Conservation (phyloP, 2,888 invertebrate species). For the Cephus rjabovi region DNA sequence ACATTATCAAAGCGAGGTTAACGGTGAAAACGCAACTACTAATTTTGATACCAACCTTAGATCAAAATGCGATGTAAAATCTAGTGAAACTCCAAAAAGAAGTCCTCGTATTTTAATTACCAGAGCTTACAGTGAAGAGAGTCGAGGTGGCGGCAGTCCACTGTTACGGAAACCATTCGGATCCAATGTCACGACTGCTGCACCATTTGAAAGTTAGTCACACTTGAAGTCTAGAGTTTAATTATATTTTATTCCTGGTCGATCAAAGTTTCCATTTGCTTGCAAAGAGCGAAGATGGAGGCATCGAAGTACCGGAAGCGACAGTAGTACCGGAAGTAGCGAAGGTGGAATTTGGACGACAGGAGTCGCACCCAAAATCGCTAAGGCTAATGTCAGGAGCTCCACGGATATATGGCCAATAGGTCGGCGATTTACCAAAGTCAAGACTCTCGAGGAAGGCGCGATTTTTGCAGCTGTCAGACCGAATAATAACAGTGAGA, state of each 20-base stretch:
- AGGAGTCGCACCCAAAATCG: conserved; percentile 47
- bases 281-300: conserved; percentile 55
- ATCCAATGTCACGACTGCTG: conserved; percentile 28
- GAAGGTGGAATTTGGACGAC: conserved; percentile 60
- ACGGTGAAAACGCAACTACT: conserved; percentile 25
- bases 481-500: conserved; percentile 46
- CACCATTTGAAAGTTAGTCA: conserved; percentile 53
- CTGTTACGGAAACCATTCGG: conserved; percentile 44
- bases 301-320: conserved; percentile 58
- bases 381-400: conserved; percentile 15
- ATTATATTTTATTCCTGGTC: conserved; percentile 3
- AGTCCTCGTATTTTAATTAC: conserved; percentile 81
- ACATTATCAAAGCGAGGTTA: conserved; percentile 51
- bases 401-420: conserved; percentile 44
- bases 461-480: conserved; percentile 35
- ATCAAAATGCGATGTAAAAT: background rate
- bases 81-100: conserved; percentile 61
- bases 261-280: background rate
- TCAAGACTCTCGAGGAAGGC: conserved; percentile 52
- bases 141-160: conserved; percentile 67
- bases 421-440: conserved; percentile 42
- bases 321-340: conserved; percentile 61
- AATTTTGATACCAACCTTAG: conserved; percentile 28
- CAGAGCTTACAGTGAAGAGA: conserved; percentile 79
- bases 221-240: background rate